Conservation (phyloP, 2,888 invertebrate species). For the Synanthedon tipuliformis region DNA sequence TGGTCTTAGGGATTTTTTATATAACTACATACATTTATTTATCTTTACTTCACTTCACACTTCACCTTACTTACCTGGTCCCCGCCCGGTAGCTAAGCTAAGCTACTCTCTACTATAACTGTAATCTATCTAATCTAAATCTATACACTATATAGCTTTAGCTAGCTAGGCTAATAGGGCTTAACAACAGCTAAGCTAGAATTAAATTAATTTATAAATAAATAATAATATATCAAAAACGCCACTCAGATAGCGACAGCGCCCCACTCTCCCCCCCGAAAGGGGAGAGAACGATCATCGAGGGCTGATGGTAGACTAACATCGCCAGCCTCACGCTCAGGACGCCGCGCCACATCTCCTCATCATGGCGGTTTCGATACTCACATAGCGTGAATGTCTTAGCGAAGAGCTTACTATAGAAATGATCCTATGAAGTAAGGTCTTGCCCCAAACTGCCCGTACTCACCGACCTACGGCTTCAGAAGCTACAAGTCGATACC, state of each 20-base stretch:
- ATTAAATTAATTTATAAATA: too few relatives aligned
- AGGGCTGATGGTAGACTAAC: constrained; percentile 1
- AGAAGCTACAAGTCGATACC: neutral
- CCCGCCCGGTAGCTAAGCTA: too few relatives aligned
- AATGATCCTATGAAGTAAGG: constrained; percentile 2
- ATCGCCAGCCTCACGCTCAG: constrained; percentile 1
- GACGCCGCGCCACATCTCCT: constrained; percentile 1
- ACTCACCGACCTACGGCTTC: neutral
- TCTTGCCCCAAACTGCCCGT: neutral
- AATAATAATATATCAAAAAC: neutral
- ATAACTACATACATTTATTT: too few relatives aligned
- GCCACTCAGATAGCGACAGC: constrained; percentile 1
- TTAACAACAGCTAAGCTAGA: too few relatives aligned
- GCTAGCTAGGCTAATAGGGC: too few relatives aligned
- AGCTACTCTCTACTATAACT: too few relatives aligned
- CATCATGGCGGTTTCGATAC: neutral
- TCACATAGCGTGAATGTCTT: constrained; percentile 1
- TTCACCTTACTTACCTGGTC: too few relatives aligned
- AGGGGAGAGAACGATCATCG: constrained; percentile 1
- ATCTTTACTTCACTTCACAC: too few relatives aligned
- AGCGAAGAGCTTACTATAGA: constrained; percentile 1
- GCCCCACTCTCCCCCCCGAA: neutral
- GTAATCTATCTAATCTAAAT: too few relatives aligned
- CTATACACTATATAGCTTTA: too few relatives aligned
- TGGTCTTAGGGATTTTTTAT: too few relatives aligned